Percentiles rank a stretch among this genome's conserved stretches.
Evolutionary conservation across 2,888 invertebrate species (phyloP).

Genomic region (Nebria salina): DNA sequence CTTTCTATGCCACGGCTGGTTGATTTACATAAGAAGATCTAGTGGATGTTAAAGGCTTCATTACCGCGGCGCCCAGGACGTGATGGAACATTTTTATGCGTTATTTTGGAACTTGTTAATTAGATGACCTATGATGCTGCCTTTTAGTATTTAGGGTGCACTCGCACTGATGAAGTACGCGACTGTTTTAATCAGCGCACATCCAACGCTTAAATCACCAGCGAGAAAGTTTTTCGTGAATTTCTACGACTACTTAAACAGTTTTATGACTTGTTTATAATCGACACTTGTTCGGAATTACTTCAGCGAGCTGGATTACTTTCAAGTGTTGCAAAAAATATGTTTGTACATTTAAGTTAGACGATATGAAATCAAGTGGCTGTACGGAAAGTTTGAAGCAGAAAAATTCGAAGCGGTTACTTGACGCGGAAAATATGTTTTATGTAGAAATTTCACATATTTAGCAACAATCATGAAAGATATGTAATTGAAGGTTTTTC

Average conservation of each 20-base stretch:
- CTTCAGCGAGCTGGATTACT: neutral
- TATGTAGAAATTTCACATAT: neutral
- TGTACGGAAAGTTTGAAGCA: too few relatives aligned
- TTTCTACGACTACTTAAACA: neutral
- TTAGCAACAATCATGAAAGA: neutral
- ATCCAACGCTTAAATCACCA: neutral
- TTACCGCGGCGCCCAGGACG: slow-evolving; percentile 50
- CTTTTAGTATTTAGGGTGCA: slow-evolving; percentile 26
- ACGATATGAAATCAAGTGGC: too few relatives aligned
- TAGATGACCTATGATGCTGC: slow-evolving; percentile 52
- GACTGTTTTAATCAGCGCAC: neutral
- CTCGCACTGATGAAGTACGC: neutral
- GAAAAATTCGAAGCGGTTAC: too few relatives aligned
- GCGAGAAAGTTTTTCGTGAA: neutral
- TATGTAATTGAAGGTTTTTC: slow-evolving; percentile 3
- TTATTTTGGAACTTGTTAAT: slow-evolving; percentile 55
- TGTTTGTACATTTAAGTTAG: neutral
- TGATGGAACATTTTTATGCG: slow-evolving; percentile 57
- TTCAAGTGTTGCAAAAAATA: neutral
- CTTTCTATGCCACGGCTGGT: neutral
- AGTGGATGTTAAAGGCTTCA: slow-evolving; percentile 36
- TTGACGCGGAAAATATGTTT: neutral
- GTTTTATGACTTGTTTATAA: neutral
- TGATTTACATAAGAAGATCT: slow-evolving; percentile 53
- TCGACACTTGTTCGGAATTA: neutral